Base-by-base conservation (phyloP, 2,113 vertebrate genomes). In the Halichoerus grypus region DNA sequence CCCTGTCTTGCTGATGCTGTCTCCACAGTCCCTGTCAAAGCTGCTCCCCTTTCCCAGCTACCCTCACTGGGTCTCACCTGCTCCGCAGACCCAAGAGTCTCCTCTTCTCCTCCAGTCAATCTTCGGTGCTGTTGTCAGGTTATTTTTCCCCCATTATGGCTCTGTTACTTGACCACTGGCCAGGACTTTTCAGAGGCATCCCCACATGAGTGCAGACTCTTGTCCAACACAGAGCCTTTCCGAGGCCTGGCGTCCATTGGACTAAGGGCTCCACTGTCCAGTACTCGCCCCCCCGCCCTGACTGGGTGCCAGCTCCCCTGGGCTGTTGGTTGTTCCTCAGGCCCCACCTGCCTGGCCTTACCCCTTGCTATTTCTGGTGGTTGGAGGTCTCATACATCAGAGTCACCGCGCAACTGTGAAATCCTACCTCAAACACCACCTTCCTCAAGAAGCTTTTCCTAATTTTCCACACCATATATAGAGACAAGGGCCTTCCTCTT, bases 371-470 rank as follows among this genome's bases (percentile, higher is more conserved):
- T 36, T n/a, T 51, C 51, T 81, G n/a, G 24, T 51, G 1, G 46
- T 18, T 31, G 33, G 22, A n/a, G 1, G 49, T 42, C 55, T 55
- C 12, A 18, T 51, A 7, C 13, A 1, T 55, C 31, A n/a, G 26
- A 85, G 39, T 55, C 59, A 61, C 46, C 49, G 14, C n/a, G 57
- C 10, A 7, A 3, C 18, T 36, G 8, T 31, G 63, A 90, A 55
- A 36, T 28, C 85, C 3, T 55, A 2, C 31, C 16, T 39, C 88
- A 33, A 18, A 36, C 21, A 21, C 5, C 13, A 19, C 28, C 91
- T 92, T 76, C n/a, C 74, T 57, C 19, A 19, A 53, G 86, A 81
- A 65, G 42, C 46, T 42, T 83, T 92, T 74, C 88, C 46, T 65
- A 46, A 12, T 77, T 77, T 83, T 65, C 59, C 59, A 59, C 3